Evolutionary conservation across 2,888 invertebrate genomes (phyloP).

Genomic region (Heliconius erato): DNA sequence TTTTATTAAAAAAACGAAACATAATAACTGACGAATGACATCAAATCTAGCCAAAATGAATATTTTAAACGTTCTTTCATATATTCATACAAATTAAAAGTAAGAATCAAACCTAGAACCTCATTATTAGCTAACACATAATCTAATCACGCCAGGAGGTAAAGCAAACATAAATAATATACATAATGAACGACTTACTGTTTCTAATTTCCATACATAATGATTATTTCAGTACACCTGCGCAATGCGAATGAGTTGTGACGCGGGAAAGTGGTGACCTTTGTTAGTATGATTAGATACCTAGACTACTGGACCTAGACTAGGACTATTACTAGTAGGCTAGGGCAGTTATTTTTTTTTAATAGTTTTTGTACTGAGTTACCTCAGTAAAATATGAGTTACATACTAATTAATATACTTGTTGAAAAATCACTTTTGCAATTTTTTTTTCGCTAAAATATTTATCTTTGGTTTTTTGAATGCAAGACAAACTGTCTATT

Average conservation of each 20-base stretch:
- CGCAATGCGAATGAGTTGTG: neutral
- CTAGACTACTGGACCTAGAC: neutral
- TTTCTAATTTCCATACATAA: slow-evolving; percentile 20
- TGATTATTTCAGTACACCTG: neutral
- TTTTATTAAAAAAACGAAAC: too few relatives aligned
- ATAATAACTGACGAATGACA: too few relatives aligned
- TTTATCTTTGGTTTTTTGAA: too few relatives aligned
- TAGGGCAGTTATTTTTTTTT: neutral
- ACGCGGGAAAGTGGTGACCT: slow-evolving; percentile 47
- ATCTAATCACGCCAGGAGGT: neutral
- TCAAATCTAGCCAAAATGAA: too few relatives aligned
- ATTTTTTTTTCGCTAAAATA: too few relatives aligned
- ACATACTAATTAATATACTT: too few relatives aligned
- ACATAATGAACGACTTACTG: neutral
- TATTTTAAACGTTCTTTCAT: too few relatives aligned
- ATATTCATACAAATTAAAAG: neutral
- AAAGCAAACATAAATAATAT: neutral
- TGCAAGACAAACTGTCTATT: too few relatives aligned
- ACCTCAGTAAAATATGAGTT: too few relatives aligned
- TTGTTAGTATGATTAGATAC: slow-evolving; percentile 35
- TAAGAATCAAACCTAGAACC: neutral
- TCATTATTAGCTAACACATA: neutral
- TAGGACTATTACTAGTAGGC: neutral
- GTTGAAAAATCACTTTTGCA: too few relatives aligned
- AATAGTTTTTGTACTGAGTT: neutral